Evolutionary conservation across 2,797 vertebrate genomes (phyloP).

Genomic region (Champsocephalus gunnari): DNA sequence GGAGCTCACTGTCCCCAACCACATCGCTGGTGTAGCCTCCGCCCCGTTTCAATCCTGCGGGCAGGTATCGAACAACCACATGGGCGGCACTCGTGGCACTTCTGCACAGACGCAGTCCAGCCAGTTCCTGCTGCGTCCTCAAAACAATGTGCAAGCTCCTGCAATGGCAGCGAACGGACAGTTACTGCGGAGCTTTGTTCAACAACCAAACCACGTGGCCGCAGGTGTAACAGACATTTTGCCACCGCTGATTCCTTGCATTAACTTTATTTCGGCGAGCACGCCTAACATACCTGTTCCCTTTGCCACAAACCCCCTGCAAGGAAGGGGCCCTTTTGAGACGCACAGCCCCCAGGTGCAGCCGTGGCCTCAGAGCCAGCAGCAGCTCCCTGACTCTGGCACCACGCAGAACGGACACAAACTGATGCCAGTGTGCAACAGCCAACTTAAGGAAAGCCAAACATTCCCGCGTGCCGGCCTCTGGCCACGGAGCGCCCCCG

Average conservation of each 20-base stretch:
- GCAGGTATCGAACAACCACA: conserved; percentile 32
- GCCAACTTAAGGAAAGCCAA: conserved; percentile 47
- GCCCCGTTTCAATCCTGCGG: conserved; percentile 46
- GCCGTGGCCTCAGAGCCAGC: conserved; percentile 66
- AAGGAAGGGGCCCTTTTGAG: conserved; percentile 37
- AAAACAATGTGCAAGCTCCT: conserved; percentile 34
- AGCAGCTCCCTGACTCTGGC: conserved; percentile 38
- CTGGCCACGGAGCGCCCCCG: conserved; percentile 36
- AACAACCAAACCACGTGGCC: conserved; percentile 21
- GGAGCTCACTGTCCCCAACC: conserved; percentile 40
- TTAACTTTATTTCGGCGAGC: conserved; percentile 40
- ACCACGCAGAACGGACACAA: conserved; percentile 56
- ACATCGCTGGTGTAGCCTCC: not conserved
- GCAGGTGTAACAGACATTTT: conserved; percentile 29
- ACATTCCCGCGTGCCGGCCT: conserved; percentile 32
- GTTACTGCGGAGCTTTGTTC: conserved; percentile 42
- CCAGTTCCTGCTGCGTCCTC: conserved; percentile 35
- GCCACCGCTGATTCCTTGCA: conserved; percentile 63
- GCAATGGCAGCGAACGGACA: conserved; percentile 26
- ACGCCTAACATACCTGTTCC: conserved; percentile 22
- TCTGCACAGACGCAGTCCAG: conserved; percentile 21
- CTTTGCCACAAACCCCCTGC: conserved; percentile 43
- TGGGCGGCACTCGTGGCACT: conserved; percentile 3
- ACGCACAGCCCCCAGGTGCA: conserved; percentile 25
- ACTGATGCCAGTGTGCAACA: conserved; percentile 26